A percentile compares a stretch with the other conserved stretches of the same genome.
These are phyloP conservation scores for Cyclargus thomasi DNA, from an alignment of 1,140 invertebrate species.

Conservation along the genomic window DNA sequence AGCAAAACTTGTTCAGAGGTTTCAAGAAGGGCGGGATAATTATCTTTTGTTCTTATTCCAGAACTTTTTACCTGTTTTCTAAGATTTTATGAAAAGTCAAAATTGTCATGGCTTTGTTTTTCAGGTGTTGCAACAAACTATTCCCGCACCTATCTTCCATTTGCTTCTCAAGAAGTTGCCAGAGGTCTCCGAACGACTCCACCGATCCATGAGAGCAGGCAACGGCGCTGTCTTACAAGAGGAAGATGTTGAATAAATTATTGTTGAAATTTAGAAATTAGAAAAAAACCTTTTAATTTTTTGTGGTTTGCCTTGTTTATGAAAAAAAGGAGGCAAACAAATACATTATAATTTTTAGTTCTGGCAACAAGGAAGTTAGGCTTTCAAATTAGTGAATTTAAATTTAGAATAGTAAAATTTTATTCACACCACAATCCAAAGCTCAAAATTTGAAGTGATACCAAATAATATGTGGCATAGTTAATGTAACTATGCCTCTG, in stretches of 20 bases:
- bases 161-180: slow-evolving; percentile 90
- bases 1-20: too few species aligned
- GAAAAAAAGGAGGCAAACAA: too few species aligned
- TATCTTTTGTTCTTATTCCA: too few species aligned
- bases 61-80: too few species aligned
- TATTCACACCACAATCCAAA: slow-evolving; percentile 2
- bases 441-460: slow-evolving; percentile 4
- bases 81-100: too few species aligned
- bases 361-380: background rate
- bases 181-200: slow-evolving; percentile 68
- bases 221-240: slow-evolving; percentile 45
- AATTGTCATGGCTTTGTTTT: slow-evolving; percentile 8
- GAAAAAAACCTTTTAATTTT: background rate
- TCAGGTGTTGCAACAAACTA: slow-evolving; percentile 91
- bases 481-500: background rate
- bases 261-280: background rate
- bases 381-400: slow-evolving; percentile 14
- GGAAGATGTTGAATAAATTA: slow-evolving; percentile 61
- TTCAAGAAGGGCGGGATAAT: too few species aligned
- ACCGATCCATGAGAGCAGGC: slow-evolving; percentile 52
- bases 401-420: slow-evolving; percentile 10
- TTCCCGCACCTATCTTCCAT: slow-evolving; percentile 94
- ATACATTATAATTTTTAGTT: background rate
- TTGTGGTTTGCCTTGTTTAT: too few species aligned
- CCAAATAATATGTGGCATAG: slow-evolving; percentile 3